Base-by-base conservation (phyloP, 2,888 invertebrate genomes). In the Trilocha varians region DNA sequence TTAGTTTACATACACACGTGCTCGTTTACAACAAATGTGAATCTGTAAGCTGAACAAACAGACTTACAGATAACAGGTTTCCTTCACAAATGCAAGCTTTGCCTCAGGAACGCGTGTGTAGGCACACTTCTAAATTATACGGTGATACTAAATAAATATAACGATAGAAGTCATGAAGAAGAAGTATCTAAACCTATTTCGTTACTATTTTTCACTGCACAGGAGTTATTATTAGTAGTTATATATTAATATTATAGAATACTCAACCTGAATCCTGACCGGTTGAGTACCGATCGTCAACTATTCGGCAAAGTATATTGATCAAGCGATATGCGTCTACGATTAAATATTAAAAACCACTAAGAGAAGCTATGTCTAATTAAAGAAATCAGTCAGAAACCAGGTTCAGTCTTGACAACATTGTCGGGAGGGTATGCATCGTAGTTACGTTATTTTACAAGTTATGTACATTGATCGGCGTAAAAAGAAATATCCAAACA, bases 401-500 rank as follows among this genome's bases (percentile, higher is more conserved):
- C 25, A 25, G 25, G 25, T 25, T 25, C 25, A 25, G 25, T 25
- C 25, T 25, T 25, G 25, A 25, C 25, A 25, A 25, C 25, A 25
- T 25, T 25, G 8, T 3, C 25, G 25, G 25, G 25, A 25, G 25
- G 25, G 3, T 25, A 25, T 4, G 25, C 25, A 25, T 14, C 25
- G 13, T 13, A 44, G 25, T 32, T 32, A 8, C 42, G 16, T 49
- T 36, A 47, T 44, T 49, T 47, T 33, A 25, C 25, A 25, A 11
- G 6, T 25, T 25, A 25, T 5, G 11, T 25, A 25, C 25, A 25
- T 5, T 2, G 2, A 18, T 18, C 18, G 18, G 18, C 18, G 18
- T 6, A 18, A 18, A 6, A 4, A 9, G 11, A 25, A 25, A 25
- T 25, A 25, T n/a, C n/a, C n/a, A n/a, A n/a, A n/a, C n/a, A n/a